Evolutionary conservation across 2,888 invertebrate genomes (phyloP), one percentile per base, ranked within the genome.

Genomic region (Tetragnatha montana): DNA sequence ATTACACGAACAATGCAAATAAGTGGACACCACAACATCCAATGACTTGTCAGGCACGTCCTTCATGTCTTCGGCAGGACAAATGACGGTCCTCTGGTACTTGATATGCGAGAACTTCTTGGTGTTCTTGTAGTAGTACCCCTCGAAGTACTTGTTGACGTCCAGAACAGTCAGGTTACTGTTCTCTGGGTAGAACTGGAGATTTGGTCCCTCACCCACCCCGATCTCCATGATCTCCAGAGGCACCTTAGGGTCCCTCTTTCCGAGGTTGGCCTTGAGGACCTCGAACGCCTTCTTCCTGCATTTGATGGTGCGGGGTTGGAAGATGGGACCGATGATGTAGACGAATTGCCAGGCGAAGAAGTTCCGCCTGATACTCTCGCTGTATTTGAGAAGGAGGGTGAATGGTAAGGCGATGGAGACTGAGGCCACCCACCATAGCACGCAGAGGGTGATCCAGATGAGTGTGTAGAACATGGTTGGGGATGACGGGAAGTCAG

Each of bases 1-100:
- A 12, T 83, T 87, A 8, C 93, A 93, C 74, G 92, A 92, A 89
- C 93, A 93, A 10, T 93, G 90, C 6, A 93, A 92, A 51, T 91
- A 87, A n/a, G 92, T 92, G 71, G 92, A 92, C 17, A 93, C 92
- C 1, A 93, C 93, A 19, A 92, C 92, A 80, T 93, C 93, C 14
- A 93, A 92, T 19, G 92, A 92, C 19, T 82, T 80, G 68, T 92
- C 91, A 10, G 60, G 10, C 60, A 60, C 60, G 12, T 17, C 12
- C 8, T 21, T n/a, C 73, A 73, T 73, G 21, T 91, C 68, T 60
- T 92, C 92, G 8, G 91, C 92, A 8, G 87, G 78, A 21, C 91
- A 87, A 17, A 90, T 85, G 19, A 92, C 75, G 19, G 92, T 92
- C 47, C 91, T 91, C 74, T 92, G 92, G 89, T 92, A 75, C 12